phyloP scores from a whole-genome alignment of 2,888 invertebrate species.

The Thymelicus lineola region DNA sequence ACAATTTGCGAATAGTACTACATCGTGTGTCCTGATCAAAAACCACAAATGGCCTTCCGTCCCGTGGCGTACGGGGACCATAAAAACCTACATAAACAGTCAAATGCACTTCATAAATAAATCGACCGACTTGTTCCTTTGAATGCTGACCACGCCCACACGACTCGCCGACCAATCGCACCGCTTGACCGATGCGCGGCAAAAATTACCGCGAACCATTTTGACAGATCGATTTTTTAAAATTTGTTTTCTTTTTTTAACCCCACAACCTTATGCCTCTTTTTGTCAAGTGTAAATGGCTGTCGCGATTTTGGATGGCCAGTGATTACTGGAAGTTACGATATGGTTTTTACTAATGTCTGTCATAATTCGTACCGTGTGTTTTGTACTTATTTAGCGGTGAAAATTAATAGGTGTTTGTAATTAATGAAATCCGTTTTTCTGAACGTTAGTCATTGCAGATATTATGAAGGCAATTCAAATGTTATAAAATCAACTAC shows the following conservation, averaged over 20 bases:
- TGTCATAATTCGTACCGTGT: constrained; percentile 45
- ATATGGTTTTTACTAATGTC: constrained; percentile 70
- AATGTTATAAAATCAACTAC: not conserved
- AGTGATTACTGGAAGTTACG: constrained; percentile 74
- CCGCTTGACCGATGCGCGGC: constrained; percentile 59
- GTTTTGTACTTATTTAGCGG: constrained; percentile 37
- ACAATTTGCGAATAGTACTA: constrained; percentile 36
- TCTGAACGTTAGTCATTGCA: not conserved
- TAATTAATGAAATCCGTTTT: constrained; percentile 39
- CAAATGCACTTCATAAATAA: constrained; percentile 81
- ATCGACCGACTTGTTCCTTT: constrained; percentile 67
- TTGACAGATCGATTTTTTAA: constrained; percentile 81
- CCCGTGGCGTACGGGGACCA: constrained; percentile 58
- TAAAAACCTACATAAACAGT: constrained; percentile 54
- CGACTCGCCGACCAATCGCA: constrained; percentile 62
- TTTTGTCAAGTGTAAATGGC: constrained; percentile 67
- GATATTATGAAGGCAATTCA: not conserved
- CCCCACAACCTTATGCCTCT: constrained; percentile 50
- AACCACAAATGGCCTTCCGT: constrained; percentile 63
- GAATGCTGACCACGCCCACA: constrained; percentile 71
- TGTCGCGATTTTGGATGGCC: constrained; percentile 68
- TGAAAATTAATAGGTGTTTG: constrained; percentile 43
- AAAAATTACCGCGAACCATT: constrained; percentile 80
- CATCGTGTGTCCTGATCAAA: constrained; percentile 56
- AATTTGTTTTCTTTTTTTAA: constrained; percentile 62